phyloP scores from a whole-genome alignment of 2,888 invertebrate species.

The Syrphus vitripennis region DNA sequence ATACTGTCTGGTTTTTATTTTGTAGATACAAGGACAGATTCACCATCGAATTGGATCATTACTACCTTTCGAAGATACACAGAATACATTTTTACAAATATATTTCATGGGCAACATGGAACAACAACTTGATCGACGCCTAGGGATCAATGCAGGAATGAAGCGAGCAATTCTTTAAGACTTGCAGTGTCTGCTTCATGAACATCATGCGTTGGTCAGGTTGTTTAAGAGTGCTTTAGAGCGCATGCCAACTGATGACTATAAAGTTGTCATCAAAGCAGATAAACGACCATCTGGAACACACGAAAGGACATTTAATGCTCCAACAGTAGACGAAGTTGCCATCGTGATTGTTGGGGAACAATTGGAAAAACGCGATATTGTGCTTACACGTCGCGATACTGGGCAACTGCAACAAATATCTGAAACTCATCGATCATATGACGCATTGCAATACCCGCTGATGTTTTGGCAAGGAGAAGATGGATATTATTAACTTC shows the following conservation, averaged over 20 bases:
- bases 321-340: conserved; percentile 76
- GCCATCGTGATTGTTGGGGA: conserved; percentile 73
- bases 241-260: too few species aligned
- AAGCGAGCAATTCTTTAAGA: conserved; percentile 28
- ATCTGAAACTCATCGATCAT: conserved; percentile 75
- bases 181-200: conserved; percentile 11
- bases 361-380: too few species aligned
- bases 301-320: conserved; percentile 75
- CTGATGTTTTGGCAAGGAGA: too few species aligned
- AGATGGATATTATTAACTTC: too few species aligned
- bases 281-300: conserved; percentile 74
- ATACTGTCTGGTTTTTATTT: too few species aligned
- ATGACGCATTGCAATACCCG: too few species aligned
- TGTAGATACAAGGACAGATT: too few species aligned
- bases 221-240: conserved; percentile 73
- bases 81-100: too few species aligned
- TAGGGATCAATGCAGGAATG: conserved; percentile 3
- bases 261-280: too few species aligned
- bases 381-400: too few species aligned
- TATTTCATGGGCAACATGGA: conserved; percentile 11
- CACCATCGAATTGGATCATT: neutral
- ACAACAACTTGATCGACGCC: neutral
- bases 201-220: neutral
- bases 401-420: conserved; percentile 66
- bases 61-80: neutral